These are phyloP conservation scores for Xanthorhoe designata DNA, from an alignment of 2,888 invertebrate species.

Conservation along the genomic window DNA sequence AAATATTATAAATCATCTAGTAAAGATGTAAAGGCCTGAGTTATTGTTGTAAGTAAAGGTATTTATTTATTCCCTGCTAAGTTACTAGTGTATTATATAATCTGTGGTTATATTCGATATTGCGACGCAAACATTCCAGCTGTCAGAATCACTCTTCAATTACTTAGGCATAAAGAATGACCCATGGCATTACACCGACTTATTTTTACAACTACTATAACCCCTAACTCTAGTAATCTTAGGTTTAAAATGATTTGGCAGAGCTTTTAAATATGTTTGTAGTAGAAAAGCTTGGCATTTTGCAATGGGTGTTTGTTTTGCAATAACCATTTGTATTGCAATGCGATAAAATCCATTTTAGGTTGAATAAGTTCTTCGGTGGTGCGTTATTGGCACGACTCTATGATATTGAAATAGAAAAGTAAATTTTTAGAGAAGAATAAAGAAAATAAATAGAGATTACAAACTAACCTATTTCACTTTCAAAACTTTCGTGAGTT, in stretches of 20 bases:
- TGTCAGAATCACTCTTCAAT: conserved; percentile 15
- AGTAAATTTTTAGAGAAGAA: neutral
- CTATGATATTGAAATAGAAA: neutral
- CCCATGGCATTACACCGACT: neutral
- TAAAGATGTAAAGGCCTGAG: no score
- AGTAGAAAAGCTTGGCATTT: neutral
- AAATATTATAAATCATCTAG: no score
- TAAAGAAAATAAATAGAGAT: neutral
- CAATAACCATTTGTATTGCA: conserved; percentile 13
- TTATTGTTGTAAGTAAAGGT: neutral
- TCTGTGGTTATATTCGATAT: neutral
- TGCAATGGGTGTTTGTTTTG: conserved; percentile 9
- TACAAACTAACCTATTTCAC: no score
- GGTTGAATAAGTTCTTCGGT: conserved; percentile 6
- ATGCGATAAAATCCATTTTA: conserved; percentile 11
- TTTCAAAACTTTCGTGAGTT: no score
- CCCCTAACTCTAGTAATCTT: neutral
- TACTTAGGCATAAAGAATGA: conserved; percentile 12
- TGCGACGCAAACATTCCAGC: neutral
- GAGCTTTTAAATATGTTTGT: neutral
- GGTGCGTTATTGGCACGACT: neutral
- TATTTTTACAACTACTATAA: neutral
- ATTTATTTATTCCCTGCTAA: neutral
- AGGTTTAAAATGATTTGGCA: neutral
- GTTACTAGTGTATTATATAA: no score